These are phyloP conservation scores for Sarcophaga carnaria DNA, from an alignment of 2,888 invertebrate species.

Conservation along the genomic window DNA sequence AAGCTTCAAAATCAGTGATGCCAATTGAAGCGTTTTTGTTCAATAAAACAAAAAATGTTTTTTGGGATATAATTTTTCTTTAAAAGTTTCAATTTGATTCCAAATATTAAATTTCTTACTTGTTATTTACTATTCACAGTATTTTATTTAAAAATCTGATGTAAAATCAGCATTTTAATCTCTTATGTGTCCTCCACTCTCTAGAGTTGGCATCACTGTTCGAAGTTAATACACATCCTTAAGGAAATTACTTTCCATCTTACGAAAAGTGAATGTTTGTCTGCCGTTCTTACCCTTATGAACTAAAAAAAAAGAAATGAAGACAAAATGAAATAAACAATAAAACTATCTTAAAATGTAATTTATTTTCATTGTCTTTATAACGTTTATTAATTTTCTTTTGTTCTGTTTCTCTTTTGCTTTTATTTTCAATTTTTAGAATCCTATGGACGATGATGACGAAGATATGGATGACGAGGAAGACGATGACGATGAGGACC, in stretches of 20 bases:
- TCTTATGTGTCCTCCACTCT: too few relatives aligned
- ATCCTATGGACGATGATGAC: constrained; percentile 69
- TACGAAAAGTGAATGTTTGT: not conserved
- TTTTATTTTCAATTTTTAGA: constrained; percentile 43
- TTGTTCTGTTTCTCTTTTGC: not conserved
- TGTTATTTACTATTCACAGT: too few relatives aligned
- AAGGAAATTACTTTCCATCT: constrained; percentile 25
- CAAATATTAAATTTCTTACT: too few relatives aligned
- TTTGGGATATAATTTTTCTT: too few relatives aligned
- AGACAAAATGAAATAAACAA: constrained; percentile 1
- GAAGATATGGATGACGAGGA: constrained; percentile 74
- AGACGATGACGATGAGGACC: constrained; percentile 78
- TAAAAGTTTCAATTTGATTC: constrained; percentile 33
- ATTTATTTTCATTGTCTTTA: constrained; percentile 9
- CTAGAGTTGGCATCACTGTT: not conserved
- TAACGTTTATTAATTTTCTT: not conserved
- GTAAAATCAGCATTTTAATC: too few relatives aligned
- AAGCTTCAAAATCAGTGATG: constrained; percentile 15
- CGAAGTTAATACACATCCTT: constrained; percentile 41
- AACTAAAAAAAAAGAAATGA: not conserved
- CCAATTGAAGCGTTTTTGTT: too few relatives aligned
- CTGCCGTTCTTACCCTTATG: not conserved
- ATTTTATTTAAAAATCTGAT: too few relatives aligned
- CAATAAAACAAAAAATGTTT: too few relatives aligned
- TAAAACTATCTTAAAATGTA: constrained; percentile 9